These are phyloP conservation scores for Nebria salina DNA, from an alignment of 2,888 invertebrate species.

Conservation along the genomic window DNA sequence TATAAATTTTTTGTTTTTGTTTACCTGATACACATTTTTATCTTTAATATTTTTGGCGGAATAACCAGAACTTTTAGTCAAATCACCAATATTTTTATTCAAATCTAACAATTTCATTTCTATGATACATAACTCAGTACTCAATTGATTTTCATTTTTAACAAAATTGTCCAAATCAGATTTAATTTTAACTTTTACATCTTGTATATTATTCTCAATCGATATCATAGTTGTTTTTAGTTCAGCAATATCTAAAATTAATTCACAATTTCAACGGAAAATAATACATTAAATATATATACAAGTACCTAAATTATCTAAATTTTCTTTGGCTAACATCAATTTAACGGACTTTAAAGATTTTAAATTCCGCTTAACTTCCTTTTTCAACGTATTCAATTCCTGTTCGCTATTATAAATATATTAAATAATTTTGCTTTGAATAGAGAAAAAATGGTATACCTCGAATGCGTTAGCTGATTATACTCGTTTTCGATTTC, in stretches of 20 bases:
- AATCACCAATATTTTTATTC: constrained; percentile 52
- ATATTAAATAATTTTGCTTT: constrained; percentile 9
- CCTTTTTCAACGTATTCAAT: constrained; percentile 47
- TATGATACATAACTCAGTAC: constrained; percentile 54
- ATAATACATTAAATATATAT: no score
- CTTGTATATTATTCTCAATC: constrained; percentile 55
- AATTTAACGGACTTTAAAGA: constrained; percentile 50
- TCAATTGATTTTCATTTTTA: constrained; percentile 52
- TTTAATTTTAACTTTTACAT: constrained; percentile 51
- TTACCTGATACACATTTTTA: constrained; percentile 51
- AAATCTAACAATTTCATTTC: constrained; percentile 55
- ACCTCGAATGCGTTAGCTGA: constrained; percentile 49
- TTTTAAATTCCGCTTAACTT: constrained; percentile 49
- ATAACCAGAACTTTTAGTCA: constrained; percentile 39
- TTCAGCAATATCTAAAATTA: constrained; percentile 53
- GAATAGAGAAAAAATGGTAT: not conserved
- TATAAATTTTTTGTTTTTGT: no score
- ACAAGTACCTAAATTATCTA: constrained; percentile 48
- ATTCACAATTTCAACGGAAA: constrained; percentile 21
- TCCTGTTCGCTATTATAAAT: constrained; percentile 48
- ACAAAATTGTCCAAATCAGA: constrained; percentile 51
- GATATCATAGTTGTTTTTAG: constrained; percentile 55
- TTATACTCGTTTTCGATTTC: constrained; percentile 45
- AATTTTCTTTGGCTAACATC: constrained; percentile 50
- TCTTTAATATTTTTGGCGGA: constrained; percentile 44